These are phyloP conservation scores for Formica exsecta DNA, from an alignment of 1,140 invertebrate species.

Conservation along the genomic window DNA sequence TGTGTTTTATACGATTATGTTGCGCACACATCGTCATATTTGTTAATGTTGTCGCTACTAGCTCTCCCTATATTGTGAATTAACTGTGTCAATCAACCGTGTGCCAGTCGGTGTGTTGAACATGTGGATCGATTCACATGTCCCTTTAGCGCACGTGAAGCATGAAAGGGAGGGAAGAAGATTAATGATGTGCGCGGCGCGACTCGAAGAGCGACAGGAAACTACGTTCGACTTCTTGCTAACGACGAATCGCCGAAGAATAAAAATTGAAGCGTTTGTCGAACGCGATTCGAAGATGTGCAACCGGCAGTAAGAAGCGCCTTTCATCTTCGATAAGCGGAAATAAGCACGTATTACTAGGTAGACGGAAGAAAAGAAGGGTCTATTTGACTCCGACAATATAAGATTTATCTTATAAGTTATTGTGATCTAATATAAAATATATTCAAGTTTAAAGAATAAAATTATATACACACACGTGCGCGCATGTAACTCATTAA, in stretches of 20 bases:
- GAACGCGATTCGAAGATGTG: conserved; percentile 8
- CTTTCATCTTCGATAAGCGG: background rate
- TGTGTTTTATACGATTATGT: background rate
- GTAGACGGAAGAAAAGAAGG: background rate
- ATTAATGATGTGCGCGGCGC: conserved; percentile 52
- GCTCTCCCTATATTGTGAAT: conserved; percentile 46
- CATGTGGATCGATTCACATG: conserved; percentile 54
- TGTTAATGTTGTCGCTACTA: conserved; percentile 1
- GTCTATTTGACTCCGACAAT: background rate
- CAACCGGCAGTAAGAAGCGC: background rate
- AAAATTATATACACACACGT: background rate
- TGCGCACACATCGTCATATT: background rate
- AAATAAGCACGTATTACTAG: background rate
- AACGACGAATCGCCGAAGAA: conserved; percentile 40
- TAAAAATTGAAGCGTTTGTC: conserved; percentile 50
- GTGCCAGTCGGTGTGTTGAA: conserved; percentile 40
- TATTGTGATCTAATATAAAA: background rate
- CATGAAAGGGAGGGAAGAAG: conserved; percentile 46
- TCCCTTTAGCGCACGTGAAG: conserved; percentile 57
- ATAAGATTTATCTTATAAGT: no score
- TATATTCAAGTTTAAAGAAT: background rate
- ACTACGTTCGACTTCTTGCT: conserved; percentile 61
- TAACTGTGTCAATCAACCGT: conserved; percentile 56
- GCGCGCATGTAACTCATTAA: background rate
- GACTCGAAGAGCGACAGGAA: conserved; percentile 47